phyloP scores from a whole-genome alignment of 64 coral and sea anemone genomes.

The Pachyseris speciosa region DNA sequence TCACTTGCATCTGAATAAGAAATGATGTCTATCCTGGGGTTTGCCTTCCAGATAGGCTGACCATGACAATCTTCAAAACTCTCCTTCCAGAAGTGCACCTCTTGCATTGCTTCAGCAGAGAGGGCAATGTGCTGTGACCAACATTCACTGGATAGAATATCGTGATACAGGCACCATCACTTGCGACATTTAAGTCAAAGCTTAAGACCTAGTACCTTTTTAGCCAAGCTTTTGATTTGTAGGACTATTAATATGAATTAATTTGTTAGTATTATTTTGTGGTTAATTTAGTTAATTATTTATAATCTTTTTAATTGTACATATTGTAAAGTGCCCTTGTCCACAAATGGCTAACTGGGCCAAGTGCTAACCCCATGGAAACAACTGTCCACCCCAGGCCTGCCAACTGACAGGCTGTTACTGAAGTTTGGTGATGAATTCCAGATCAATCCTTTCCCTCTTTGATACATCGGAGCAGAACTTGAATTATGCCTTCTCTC shows the following conservation, averaged over 20 bases:
- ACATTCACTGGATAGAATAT: not conserved
- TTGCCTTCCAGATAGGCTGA: slow-evolving; percentile 4
- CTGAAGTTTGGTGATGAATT: not conserved
- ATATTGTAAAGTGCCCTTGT: too few relatives aligned
- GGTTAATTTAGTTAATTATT: too few relatives aligned
- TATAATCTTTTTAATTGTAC: too few relatives aligned
- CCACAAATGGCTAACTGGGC: slow-evolving; percentile 60
- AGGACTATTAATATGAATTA: too few relatives aligned
- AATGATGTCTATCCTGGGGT: not conserved
- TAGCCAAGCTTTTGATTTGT: too few relatives aligned
- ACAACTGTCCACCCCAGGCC: slow-evolving; percentile 40
- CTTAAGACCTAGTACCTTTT: too few relatives aligned
- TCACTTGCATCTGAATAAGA: slow-evolving; percentile 15
- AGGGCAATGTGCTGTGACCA: slow-evolving; percentile 5
- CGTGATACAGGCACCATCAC: slow-evolving; percentile 18
- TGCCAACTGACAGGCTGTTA: slow-evolving; percentile 19
- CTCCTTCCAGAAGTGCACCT: slow-evolving; percentile 33
- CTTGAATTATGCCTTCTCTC: slow-evolving; percentile 29
- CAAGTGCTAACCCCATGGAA: slow-evolving; percentile 72
- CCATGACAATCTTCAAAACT: slow-evolving; percentile 43
- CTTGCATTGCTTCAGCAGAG: not conserved
- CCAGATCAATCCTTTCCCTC: not conserved
- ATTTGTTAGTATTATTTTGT: too few relatives aligned
- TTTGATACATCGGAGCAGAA: slow-evolving; percentile 5
- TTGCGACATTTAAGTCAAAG: too few relatives aligned